A percentile compares a stretch with the other conserved stretches of the same genome.
Conservation (phyloP, 2,113 vertebrate genomes). For the Antigone vipio region DNA sequence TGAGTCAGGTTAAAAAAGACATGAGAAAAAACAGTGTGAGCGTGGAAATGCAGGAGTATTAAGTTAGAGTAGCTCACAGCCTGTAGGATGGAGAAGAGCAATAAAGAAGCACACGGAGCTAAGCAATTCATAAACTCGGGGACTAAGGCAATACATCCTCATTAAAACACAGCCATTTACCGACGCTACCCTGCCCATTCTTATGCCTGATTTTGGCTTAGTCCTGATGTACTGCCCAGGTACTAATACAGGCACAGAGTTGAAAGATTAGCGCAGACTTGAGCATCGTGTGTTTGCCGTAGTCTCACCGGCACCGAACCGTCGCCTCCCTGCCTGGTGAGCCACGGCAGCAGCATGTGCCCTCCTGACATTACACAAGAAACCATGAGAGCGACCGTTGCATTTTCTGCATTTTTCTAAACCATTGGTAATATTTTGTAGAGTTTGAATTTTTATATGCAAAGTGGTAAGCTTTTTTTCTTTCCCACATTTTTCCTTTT, state of each 20-base stretch:
- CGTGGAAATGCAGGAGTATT: neutral
- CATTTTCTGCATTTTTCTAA: neutral
- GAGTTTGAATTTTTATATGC: neutral
- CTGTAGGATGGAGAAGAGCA: neutral
- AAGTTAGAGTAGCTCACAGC: neutral
- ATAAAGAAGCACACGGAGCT: neutral
- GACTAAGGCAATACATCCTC: neutral
- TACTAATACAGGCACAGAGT: neutral
- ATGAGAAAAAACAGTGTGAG: neutral
- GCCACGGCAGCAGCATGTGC: accelerated
- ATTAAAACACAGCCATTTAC: neutral
- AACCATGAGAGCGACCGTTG: neutral
- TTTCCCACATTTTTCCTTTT: neutral
- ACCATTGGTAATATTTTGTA: neutral
- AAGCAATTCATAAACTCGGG: neutral
- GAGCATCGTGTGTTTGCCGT: neutral
- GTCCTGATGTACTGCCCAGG: neutral
- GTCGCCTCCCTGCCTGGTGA: neutral
- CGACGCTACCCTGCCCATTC: neutral
- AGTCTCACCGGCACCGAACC: neutral
- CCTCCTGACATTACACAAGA: neutral
- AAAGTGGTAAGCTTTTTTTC: neutral
- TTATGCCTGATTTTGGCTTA: neutral
- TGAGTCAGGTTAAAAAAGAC: constrained; percentile 30
- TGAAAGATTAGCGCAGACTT: neutral